Conservation (phyloP, 2,888 invertebrate genomes). For the Tetragnatha montana region DNA sequence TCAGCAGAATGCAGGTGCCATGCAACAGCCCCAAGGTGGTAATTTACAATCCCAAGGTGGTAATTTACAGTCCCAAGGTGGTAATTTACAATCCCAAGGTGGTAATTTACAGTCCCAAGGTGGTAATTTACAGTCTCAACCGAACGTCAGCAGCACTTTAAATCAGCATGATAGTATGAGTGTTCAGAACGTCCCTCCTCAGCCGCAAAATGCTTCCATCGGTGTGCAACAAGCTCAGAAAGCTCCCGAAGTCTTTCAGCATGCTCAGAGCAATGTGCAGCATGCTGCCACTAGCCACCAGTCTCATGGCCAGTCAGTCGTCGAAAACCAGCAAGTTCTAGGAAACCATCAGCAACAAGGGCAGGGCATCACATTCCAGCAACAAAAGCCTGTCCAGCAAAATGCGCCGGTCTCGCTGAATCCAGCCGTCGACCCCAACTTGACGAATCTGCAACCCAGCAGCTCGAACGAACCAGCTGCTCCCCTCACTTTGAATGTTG, state of each 20-base stretch:
- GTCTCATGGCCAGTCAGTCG: conserved; percentile 13
- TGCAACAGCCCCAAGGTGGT: conserved; percentile 11
- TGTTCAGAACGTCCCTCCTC: background rate
- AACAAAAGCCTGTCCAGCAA: conserved; percentile 21
- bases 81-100: no score
- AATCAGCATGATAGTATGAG: background rate
- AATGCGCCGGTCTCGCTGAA: conserved; percentile 39
- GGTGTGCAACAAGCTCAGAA: conserved; percentile 8
- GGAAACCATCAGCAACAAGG: conserved; percentile 23
- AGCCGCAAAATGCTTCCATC: conserved; percentile 4
- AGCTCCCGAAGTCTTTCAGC: background rate
- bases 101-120: no score
- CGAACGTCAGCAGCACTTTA: background rate
- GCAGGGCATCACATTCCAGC: conserved; percentile 14
- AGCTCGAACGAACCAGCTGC: conserved; percentile 18
- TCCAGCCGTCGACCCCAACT: conserved; percentile 16
- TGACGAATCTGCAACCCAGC: conserved; percentile 7
- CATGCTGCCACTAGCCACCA: background rate
- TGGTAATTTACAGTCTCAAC: background rate
- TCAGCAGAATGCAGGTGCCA: background rate
- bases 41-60: background rate
- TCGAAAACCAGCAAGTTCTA: conserved; percentile 29
- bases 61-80: background rate
- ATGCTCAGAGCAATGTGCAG: conserved; percentile 7
- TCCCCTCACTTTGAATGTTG: background rate